Evolutionary conservation across 2,113 vertebrate species (phyloP), one percentile per base, ranked within the genome.

Genomic region (Panurus biarmicus): DNA sequence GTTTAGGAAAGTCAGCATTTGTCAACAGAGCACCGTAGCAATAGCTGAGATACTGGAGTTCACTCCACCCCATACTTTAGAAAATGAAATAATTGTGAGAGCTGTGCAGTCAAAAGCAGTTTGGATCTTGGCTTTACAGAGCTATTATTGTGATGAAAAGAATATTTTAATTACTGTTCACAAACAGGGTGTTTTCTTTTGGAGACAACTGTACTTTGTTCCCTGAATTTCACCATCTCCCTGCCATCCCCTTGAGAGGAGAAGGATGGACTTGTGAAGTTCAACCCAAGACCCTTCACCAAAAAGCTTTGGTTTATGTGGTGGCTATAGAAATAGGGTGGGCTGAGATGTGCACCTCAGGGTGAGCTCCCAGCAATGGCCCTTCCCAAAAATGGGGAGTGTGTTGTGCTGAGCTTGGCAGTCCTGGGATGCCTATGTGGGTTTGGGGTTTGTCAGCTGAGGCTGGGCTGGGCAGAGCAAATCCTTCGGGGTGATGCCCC

Each of bases 11-110:
- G 85, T 90, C 92, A 58, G 75, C 86, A 36, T 89, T 92, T 90
- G 79, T 89, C 82, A 89, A 60, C 85, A 91, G 77, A 70, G 1
- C 61, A 13, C 35, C 7, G 0, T 9, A 38, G 84, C 5, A 36
- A 61, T 89, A 50, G 75, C 85, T 74, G 90, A 94, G 71, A 40
- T 76, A 23, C 40, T 38, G 51, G 48, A 60, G 64, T 50, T 87
- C 69, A 70, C 92, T 84, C 76, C 88, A 89, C 89, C 91, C 77
- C 76, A 7, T 57, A 58, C 89, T 91, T 94, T 38, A 45, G 66
- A 70, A 92, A 91, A 95, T 71, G 60, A 76, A 91, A 78, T 89
- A 91, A 89, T 76, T 89, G 81, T 85, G 81, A 84, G 53, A 62
- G 54, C 81, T 51, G 22, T 33, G 51, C 92, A 62, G 70, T 86